Percentiles rank a stretch among this genome's conserved stretches.
Conservation (phyloP, 2,888 invertebrate species). For the Athalia rosae region DNA sequence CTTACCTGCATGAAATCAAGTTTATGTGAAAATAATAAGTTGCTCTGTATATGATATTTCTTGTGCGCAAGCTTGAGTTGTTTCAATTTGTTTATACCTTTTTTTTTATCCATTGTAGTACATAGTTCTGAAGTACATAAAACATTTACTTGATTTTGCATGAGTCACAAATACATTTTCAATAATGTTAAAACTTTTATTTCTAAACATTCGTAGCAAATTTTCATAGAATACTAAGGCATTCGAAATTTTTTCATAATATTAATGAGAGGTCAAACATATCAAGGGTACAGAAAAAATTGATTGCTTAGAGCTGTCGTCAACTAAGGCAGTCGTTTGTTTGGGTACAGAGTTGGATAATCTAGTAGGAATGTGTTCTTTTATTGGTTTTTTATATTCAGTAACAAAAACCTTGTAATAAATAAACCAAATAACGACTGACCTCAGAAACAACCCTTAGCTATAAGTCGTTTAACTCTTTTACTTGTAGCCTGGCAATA, state of each 20-base stretch:
- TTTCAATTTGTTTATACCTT: conserved; percentile 7
- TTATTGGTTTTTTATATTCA: conserved; percentile 46
- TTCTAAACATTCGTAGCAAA: neutral
- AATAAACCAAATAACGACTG: conserved; percentile 64
- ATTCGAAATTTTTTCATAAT: conserved; percentile 21
- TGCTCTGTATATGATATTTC: neutral
- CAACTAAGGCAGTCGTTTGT: neutral
- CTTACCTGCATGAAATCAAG: neutral
- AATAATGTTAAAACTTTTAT: conserved; percentile 7
- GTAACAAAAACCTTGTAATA: conserved; percentile 53
- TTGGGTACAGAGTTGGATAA: conserved; percentile 38
- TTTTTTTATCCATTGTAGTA: conserved; percentile 18
- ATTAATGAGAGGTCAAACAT: conserved; percentile 28
- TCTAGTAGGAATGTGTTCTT: conserved; percentile 20
- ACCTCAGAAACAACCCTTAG: conserved; percentile 55
- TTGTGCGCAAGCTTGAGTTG: conserved; percentile 18
- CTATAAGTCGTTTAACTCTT: conserved; percentile 42
- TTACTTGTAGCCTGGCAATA: conserved; percentile 44
- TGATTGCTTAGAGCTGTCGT: neutral
- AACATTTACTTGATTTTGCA: conserved; percentile 15
- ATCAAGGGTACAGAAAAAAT: conserved; percentile 4
- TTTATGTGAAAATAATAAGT: neutral
- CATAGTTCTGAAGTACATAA: conserved; percentile 25
- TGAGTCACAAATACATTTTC: neutral
- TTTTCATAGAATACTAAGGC: conserved; percentile 7